Evolutionary conservation across 2,888 invertebrate species (phyloP), one percentile per base, ranked within the genome.

Genomic region (Cantharis nigra): DNA sequence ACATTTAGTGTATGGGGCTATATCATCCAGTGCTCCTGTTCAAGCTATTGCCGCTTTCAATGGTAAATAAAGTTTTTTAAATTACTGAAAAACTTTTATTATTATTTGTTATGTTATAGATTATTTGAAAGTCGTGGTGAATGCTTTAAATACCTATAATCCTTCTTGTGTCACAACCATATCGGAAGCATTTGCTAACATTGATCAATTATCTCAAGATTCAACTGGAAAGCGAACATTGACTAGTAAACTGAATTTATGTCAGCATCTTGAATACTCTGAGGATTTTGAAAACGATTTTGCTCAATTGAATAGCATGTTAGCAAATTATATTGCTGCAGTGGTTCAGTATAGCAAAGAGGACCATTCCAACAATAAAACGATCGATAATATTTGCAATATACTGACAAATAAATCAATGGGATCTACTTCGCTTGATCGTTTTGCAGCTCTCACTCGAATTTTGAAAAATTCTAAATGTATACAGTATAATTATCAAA

Each of bases 341-440:
- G 91, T 98, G 63, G 98, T 98, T 0, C 98, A 98, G 85, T 98
- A 98, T 87, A 98, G 98, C 87, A 95, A 96, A 86, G 98, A 98
- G 85, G 98, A 98, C 87, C 91, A 97, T 28, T 92, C 92, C 9
- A 90, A 93, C 85, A n/a, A 49, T 49, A 3, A 2, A 1, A 49
- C 49, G 0, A 49, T 49, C 49, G 49, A 49, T 49, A 49, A 49
- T 9, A 49, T 49, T 7, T 49, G 49, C 49, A n/a, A 49, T 13
- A 49, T 49, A 49, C n/a, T 49, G 2, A 7, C n/a, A 49, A 49
- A 49, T 49, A 49, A n/a, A 7, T 3, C 5, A n/a, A 5, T 9
- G 3, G 49, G 49, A n/a, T 5, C 49, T 49, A n/a, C 49, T n/a
- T n/a, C 49, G 1, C 9, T 49, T 0, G 49, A 49, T n/a, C 49